These are phyloP conservation scores for Poecilobothrus nobilitatus DNA, from an alignment of 2,888 invertebrate genomes.

Conservation along the genomic window DNA sequence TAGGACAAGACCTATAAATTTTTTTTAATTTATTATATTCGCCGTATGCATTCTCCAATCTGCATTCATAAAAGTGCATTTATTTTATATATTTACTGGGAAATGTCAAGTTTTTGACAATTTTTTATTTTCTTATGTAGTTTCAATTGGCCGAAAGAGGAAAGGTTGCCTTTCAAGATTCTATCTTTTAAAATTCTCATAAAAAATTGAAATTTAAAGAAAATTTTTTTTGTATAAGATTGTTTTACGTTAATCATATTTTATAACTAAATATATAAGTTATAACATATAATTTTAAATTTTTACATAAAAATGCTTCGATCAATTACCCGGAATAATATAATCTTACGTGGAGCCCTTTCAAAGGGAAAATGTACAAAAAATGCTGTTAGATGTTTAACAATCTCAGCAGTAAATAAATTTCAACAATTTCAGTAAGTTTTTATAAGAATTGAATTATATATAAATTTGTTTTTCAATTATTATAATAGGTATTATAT, in stretches of 20 bases:
- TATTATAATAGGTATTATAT: constrained; percentile 18
- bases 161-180: background rate
- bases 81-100: background rate
- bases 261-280: background rate
- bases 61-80: too few relatives aligned
- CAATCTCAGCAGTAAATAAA: constrained; percentile 28
- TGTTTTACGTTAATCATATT: background rate
- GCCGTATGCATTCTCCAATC: too few relatives aligned
- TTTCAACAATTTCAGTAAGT: constrained; percentile 34
- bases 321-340: constrained; percentile 62
- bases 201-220: background rate
- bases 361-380: constrained; percentile 49
- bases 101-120: background rate
- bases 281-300: background rate
- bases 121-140: background rate
- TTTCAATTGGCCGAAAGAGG: background rate
- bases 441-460: constrained; percentile 9
- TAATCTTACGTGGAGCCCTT: constrained; percentile 52
- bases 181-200: background rate
- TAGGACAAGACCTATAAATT: too few relatives aligned
- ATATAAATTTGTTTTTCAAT: constrained; percentile 13
- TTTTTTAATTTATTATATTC: too few relatives aligned
- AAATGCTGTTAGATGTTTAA: constrained; percentile 33
- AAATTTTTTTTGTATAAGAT: background rate
- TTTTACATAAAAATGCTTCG: constrained; percentile 54